phyloP scores from a whole-genome alignment of 2,888 invertebrate genomes.

The Sympetrum striolatum region DNA sequence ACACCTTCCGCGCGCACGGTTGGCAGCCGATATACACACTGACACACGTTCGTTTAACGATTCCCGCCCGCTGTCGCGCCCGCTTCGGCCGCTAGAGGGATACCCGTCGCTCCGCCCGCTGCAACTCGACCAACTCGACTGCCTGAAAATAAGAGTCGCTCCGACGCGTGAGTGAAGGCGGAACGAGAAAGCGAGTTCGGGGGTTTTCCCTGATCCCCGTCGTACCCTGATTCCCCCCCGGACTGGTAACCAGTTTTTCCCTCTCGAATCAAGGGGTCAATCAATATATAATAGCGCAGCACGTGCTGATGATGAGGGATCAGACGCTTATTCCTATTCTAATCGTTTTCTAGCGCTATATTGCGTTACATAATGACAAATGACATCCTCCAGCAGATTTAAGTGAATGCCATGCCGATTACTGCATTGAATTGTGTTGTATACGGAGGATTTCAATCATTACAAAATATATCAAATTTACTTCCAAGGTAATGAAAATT shows the following conservation, averaged over 20 bases:
- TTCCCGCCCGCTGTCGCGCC: conserved; percentile 18
- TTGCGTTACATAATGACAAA: no score
- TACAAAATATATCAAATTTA: no score
- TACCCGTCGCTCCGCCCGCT: background rate
- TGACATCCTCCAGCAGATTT: no score
- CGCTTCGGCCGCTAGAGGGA: conserved; percentile 9
- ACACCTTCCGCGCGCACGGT: conserved; percentile 19
- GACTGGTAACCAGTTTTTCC: background rate
- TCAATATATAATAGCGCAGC: no score
- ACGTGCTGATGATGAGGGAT: no score
- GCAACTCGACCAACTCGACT: background rate
- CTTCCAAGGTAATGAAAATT: no score
- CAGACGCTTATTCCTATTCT: no score
- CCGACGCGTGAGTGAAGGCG: background rate
- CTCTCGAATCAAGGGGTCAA: no score
- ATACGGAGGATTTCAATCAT: no score
- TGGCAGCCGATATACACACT: conserved; percentile 34
- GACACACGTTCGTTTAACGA: conserved; percentile 23
- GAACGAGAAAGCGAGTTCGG: background rate
- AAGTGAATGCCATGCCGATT: no score
- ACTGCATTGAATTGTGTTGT: no score
- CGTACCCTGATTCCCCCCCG: background rate
- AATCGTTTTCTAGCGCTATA: no score
- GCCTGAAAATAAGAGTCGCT: background rate
- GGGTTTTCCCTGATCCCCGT: background rate